Percentiles rank a stretch among this genome's conserved stretches.
Conservation (phyloP, 2,888 invertebrate species). For the Pterostichus niger region DNA sequence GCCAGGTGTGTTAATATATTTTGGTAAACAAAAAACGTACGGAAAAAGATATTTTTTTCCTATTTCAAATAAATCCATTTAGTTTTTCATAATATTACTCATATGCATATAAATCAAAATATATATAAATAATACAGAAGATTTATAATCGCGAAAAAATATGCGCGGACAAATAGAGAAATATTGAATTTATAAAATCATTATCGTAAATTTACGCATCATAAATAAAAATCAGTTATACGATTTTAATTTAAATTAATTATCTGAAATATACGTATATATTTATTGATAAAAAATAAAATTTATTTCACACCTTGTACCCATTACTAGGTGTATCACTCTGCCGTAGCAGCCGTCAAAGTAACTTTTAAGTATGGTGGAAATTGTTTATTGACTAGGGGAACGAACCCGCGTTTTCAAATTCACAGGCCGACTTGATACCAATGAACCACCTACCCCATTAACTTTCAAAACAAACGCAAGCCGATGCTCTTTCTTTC, state of each 20-base stretch:
- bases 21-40: constrained; percentile 35
- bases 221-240: constrained; percentile 30
- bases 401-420: too few species aligned
- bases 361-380: too few species aligned
- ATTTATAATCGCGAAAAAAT: constrained; percentile 38
- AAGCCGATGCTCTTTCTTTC: too few species aligned
- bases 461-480: too few species aligned
- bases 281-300: too few species aligned
- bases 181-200: constrained; percentile 20
- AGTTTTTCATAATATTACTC: constrained; percentile 43
- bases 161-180: constrained; percentile 14
- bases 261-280: too few species aligned
- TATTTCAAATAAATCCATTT: constrained; percentile 38
- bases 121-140: constrained; percentile 14
- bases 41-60: constrained; percentile 38
- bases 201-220: constrained; percentile 8
- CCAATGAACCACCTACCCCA: too few species aligned
- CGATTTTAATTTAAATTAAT: constrained; percentile 3
- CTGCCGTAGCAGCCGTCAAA: too few species aligned
- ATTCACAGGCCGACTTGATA: too few species aligned
- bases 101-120: constrained; percentile 48
- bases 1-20: constrained; percentile 42
- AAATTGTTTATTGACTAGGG: too few species aligned
- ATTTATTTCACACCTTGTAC: too few species aligned
- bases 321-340: too few species aligned